Percentiles rank a stretch among this genome's conserved stretches.
These are phyloP conservation scores for Philantomba maxwellii DNA, from an alignment of 2,113 vertebrate species.

Conservation along the genomic window DNA sequence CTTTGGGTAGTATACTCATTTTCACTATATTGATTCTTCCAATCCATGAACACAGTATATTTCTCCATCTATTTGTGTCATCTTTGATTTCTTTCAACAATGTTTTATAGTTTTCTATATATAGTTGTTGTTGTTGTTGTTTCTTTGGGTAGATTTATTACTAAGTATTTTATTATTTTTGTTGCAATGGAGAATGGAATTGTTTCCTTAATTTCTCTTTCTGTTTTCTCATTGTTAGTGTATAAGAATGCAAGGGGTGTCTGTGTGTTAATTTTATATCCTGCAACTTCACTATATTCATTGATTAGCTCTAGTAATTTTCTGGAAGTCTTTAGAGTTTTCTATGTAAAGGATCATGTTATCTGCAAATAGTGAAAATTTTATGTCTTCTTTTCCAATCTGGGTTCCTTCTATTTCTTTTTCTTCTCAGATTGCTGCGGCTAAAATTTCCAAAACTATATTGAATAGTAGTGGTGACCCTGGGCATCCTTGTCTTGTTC, in stretches of 20 bases:
- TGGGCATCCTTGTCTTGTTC: neutral
- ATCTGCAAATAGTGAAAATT: neutral
- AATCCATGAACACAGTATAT: neutral
- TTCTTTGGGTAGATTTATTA: neutral
- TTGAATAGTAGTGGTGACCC: neutral
- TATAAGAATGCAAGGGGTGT: neutral
- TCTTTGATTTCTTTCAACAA: neutral
- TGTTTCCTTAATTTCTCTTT: neutral
- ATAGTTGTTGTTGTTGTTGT: no score
- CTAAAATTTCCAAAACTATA: neutral
- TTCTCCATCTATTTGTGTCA: neutral
- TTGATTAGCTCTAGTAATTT: neutral
- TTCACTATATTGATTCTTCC: neutral
- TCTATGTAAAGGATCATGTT: neutral
- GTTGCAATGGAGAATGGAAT: neutral
- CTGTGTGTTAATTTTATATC: neutral
- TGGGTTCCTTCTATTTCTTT: neutral
- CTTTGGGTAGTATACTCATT: neutral
- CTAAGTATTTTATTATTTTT: neutral
- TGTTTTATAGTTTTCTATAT: neutral
- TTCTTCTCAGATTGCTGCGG: neutral
- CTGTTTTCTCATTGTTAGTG: neutral
- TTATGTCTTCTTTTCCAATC: neutral
- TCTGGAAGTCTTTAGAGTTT: neutral
- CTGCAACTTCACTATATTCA: neutral